These are phyloP conservation scores for Salvelinus namaycush DNA, from an alignment of 2,113 vertebrate genomes.

Conservation along the genomic window DNA sequence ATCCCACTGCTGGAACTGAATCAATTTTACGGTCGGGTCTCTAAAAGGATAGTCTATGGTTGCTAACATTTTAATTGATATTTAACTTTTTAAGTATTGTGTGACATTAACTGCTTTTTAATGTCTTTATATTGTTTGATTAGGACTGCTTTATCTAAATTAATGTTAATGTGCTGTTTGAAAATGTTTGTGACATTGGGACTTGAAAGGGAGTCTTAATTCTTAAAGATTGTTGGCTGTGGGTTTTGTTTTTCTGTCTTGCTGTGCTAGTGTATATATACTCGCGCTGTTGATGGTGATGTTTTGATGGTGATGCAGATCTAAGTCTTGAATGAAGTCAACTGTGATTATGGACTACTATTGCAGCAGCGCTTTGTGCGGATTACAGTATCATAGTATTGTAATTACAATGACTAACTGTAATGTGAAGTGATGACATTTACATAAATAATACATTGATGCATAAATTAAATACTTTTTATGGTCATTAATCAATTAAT, in stretches of 20 bases:
- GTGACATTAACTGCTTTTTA: conserved; percentile 39
- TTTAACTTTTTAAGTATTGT: conserved; percentile 35
- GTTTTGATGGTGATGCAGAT: conserved; percentile 22
- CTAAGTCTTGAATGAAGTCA: conserved; percentile 30
- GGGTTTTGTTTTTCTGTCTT: conserved; percentile 35
- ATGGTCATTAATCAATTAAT: neutral
- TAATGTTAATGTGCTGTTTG: conserved; percentile 38
- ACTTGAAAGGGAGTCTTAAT: conserved; percentile 15
- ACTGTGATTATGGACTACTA: conserved; percentile 36
- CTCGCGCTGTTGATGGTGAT: conserved; percentile 16
- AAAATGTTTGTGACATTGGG: neutral
- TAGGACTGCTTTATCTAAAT: conserved; percentile 9
- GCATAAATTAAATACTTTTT: neutral
- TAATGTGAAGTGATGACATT: conserved; percentile 44
- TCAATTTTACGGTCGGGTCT: conserved; percentile 33
- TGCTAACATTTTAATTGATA: conserved; percentile 19
- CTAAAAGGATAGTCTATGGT: neutral
- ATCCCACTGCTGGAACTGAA: conserved; percentile 47
- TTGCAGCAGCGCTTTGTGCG: conserved; percentile 52
- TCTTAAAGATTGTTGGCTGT: conserved; percentile 3
- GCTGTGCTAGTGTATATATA: conserved; percentile 31
- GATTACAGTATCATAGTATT: conserved; percentile 37
- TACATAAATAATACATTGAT: conserved; percentile 58
- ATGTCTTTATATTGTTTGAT: conserved; percentile 55
- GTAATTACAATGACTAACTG: conserved; percentile 26